Evolutionary conservation across 2,888 invertebrate genomes (phyloP).

Genomic region (Drosophila anceps): DNA sequence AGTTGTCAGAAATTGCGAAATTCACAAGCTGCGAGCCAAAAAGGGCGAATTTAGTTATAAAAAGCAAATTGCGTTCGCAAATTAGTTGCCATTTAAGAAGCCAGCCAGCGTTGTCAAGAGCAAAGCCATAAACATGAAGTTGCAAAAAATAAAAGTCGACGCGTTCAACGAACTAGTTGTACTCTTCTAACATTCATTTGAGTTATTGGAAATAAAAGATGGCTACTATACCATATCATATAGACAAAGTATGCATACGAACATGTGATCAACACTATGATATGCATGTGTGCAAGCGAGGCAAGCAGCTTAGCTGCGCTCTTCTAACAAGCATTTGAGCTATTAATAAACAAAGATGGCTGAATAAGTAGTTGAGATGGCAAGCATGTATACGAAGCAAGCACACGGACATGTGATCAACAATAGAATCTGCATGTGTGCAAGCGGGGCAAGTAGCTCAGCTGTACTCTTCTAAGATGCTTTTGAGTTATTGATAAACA

Average conservation of each 20-base stretch:
- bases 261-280: not conserved
- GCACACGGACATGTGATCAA: not conserved
- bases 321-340: not conserved
- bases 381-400: no score
- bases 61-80: conserved; percentile 78
- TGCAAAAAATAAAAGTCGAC: not conserved
- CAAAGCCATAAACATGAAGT: conserved; percentile 48
- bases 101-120: conserved; percentile 49
- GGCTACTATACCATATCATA: no score
- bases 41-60: conserved; percentile 76
- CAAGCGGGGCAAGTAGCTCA: not conserved
- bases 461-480: not conserved
- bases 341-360: not conserved
- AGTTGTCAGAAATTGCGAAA: conserved; percentile 64
- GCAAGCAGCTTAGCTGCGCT: not conserved
- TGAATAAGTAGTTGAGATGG: not conserved
- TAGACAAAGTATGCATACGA: no score
- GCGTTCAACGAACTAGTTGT: conserved; percentile 24
- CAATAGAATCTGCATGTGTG: not conserved
- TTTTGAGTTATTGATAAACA: not conserved
- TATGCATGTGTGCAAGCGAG: not conserved
- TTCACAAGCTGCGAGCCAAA: conserved; percentile 32
- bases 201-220: not conserved
- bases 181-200: conserved; percentile 19
- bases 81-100: conserved; percentile 80